These are phyloP conservation scores for Andricus grossulariae DNA, from an alignment of 1,140 invertebrate species.

Conservation along the genomic window DNA sequence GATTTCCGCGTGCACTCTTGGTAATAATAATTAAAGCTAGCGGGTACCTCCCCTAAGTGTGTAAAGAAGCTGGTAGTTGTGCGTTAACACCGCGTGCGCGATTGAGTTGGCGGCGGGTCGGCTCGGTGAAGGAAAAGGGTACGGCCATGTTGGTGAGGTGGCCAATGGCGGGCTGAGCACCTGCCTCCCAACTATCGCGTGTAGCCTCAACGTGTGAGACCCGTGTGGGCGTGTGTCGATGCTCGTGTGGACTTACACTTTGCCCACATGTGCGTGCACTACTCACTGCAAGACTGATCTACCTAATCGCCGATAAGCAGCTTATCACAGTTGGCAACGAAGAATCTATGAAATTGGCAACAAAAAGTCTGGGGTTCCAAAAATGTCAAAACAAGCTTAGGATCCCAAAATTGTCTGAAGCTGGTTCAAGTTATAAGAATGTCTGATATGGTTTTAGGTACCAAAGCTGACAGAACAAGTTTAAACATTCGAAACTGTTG, in stretches of 20 bases:
- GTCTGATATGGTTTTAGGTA: too few species aligned
- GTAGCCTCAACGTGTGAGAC: constrained; percentile 65
- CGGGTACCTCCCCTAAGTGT: constrained; percentile 56
- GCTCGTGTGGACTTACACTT: constrained; percentile 51
- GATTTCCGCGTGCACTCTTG: constrained; percentile 37
- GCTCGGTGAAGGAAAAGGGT: constrained; percentile 69
- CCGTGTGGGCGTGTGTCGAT: constrained; percentile 58
- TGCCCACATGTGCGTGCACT: constrained; percentile 38
- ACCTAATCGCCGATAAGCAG: constrained; percentile 14
- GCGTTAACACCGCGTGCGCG: constrained; percentile 59
- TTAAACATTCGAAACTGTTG: too few species aligned
- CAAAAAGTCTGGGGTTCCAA: too few species aligned
- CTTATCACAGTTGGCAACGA: not conserved
- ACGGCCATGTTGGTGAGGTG: constrained; percentile 75
- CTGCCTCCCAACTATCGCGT: constrained; percentile 72
- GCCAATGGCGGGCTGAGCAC: constrained; percentile 75
- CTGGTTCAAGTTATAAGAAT: too few species aligned
- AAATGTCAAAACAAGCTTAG: too few species aligned
- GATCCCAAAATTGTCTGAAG: too few species aligned
- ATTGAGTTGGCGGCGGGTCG: constrained; percentile 56
- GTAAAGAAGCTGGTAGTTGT: constrained; percentile 60
- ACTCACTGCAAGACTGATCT: not conserved
- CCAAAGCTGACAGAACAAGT: too few species aligned
- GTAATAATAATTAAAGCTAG: constrained; percentile 53
- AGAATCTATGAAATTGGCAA: not conserved